These are phyloP conservation scores for Ramazzottius varieornatus DNA, from an alignment of 2,888 invertebrate species.

Conservation along the genomic window DNA sequence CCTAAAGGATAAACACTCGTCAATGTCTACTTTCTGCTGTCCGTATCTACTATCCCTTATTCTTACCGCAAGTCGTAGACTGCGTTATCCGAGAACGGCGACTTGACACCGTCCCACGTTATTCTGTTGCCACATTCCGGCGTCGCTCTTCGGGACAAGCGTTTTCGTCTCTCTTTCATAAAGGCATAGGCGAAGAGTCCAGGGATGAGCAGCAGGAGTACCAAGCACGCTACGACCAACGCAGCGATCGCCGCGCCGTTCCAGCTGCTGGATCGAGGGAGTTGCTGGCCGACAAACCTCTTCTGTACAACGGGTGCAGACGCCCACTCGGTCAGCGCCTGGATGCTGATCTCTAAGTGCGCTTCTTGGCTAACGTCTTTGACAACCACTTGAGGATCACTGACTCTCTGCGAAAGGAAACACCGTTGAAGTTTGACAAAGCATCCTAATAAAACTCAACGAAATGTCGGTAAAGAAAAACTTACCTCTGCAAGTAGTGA, in stretches of 20 bases:
- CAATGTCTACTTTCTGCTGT: too few species aligned
- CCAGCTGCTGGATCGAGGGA: too few species aligned
- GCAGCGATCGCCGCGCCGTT: too few species aligned
- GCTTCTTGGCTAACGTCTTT: background rate
- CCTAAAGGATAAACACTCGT: background rate
- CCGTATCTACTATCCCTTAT: too few species aligned
- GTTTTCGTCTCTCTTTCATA: too few species aligned
- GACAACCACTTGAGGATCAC: background rate
- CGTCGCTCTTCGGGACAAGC: background rate
- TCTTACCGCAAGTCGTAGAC: background rate
- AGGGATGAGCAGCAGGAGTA: too few species aligned
- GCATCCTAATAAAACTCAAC: background rate
- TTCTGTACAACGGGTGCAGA: background rate
- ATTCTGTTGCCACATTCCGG: background rate
- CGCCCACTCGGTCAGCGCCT: background rate
- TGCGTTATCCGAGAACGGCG: background rate
- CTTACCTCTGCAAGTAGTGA: background rate
- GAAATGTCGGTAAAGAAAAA: background rate
- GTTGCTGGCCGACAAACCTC: too few species aligned
- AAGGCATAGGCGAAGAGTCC: too few species aligned
- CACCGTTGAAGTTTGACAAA: background rate
- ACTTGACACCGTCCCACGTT: background rate
- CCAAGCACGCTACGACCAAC: too few species aligned
- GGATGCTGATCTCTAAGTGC: background rate
- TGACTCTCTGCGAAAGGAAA: background rate